Percentiles rank a stretch among this genome's conserved stretches.
Evolutionary conservation across 2,888 invertebrate species (phyloP).

Genomic region (Eilema depressum): DNA sequence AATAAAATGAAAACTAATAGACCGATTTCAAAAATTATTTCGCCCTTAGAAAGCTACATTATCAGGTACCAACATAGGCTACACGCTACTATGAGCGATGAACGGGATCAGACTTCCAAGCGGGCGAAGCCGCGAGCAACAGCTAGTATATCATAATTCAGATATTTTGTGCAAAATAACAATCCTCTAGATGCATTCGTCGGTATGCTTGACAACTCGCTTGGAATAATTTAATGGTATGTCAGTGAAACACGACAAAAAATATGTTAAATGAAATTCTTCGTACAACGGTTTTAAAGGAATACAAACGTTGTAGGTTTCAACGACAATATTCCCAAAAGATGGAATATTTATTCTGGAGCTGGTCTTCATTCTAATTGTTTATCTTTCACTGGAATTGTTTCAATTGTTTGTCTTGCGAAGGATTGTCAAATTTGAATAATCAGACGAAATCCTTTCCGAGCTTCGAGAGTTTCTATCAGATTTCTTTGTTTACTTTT

Average conservation of each 20-base stretch:
- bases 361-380: conserved; percentile 62
- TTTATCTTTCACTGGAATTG: conserved; percentile 62
- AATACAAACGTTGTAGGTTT: conserved; percentile 35
- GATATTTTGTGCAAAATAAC: neutral
- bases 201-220: neutral
- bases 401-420: conserved; percentile 61
- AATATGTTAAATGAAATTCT: neutral
- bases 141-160: neutral
- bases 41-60: too few species aligned
- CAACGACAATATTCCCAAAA: conserved; percentile 34
- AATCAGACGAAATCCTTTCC: conserved; percentile 45
- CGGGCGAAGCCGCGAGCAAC: too few species aligned
- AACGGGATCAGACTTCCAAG: too few species aligned
- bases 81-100: too few species aligned
- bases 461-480: conserved; percentile 33
- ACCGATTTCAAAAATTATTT: too few species aligned
- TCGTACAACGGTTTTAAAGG: neutral
- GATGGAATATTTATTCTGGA: conserved; percentile 56
- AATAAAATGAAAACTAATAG: too few species aligned
- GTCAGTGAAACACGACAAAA: neutral
- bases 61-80: too few species aligned
- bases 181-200: neutral
- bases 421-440: conserved; percentile 63
- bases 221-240: conserved; percentile 8
- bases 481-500: conserved; percentile 34